Evolutionary conservation across 2,888 invertebrate genomes (phyloP), one percentile per base, ranked within the genome.

Genomic region (Lepetodrilus schrolli): DNA sequence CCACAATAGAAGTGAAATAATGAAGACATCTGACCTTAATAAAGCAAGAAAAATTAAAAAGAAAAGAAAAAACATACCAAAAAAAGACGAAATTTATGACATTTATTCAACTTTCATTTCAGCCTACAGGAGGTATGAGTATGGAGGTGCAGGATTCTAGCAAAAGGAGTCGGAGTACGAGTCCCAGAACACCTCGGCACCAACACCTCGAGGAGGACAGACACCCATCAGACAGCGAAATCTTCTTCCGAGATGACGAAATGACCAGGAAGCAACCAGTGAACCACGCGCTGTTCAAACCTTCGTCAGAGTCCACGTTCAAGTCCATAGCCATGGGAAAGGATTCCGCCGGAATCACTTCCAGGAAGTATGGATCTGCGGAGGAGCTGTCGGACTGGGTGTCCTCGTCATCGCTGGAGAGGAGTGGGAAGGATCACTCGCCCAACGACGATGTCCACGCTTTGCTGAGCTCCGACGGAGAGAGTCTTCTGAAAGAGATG

Each of bases 401-500:
- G 20, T 80, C 80, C 17, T 76, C 82, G 1, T 77, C 79, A n/a
- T 78, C 77, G 36, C 76, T 74, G 7, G 66, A 65, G 17, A 70
- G 38, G 4, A 8, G 36, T 43, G 72, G 66, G 21, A 26, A 48
- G 4, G 43, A 68, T 13, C 38, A 38, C 1, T 70, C 75, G 0
- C 66, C 75, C 10, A 69, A 70, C 5, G 66, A 73, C 17, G 21
- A 69, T 4, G 4, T 30, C 37, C 38, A n/a, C 4, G 26, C 47
- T 26, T 34, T 30, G 23, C 21, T 68, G 38, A 47, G 21, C 20
- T 38, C 74, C 8, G 80, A 78, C 49, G 78, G 78, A 2, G 82
- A 84, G 50, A 77, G 66, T 70, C 71, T 83, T 36, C 72, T 83
- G 51, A 76, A 79, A 49, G 78, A 83, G 66, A 84, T 83, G 4